Evolutionary conservation across 1,140 invertebrate genomes (phyloP).

Genomic region (Brachionus angularis): DNA sequence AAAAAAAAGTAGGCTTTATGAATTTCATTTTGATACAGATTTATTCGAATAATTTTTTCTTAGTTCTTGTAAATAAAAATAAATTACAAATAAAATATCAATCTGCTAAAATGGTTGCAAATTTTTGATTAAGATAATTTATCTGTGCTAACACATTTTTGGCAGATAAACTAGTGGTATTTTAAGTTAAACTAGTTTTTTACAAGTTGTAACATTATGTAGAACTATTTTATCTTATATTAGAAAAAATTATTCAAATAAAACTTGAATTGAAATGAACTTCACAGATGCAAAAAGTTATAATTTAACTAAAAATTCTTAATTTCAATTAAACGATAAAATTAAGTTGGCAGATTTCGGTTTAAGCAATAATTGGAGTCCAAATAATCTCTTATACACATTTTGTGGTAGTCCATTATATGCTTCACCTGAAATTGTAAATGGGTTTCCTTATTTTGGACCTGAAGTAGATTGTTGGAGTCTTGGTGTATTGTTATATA

Average conservation of each 20-base stretch:
- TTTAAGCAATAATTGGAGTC: conserved; percentile 91
- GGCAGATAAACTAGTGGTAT: too few relatives aligned
- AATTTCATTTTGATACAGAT: background rate
- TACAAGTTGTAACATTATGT: too few relatives aligned
- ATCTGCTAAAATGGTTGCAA: too few relatives aligned
- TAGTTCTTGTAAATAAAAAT: too few relatives aligned
- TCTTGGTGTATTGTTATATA: conserved; percentile 91
- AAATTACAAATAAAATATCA: too few relatives aligned
- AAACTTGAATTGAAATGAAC: too few relatives aligned
- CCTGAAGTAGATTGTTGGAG: conserved; percentile 92
- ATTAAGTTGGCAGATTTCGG: conserved; percentile 99
- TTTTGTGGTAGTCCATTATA: conserved; percentile 97
- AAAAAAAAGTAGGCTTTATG: too few relatives aligned
- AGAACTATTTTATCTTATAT: background rate
- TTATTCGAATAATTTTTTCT: too few relatives aligned
- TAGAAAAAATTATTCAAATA: too few relatives aligned
- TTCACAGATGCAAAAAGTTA: background rate
- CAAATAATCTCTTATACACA: conserved; percentile 70
- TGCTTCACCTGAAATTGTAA: conserved; percentile 96
- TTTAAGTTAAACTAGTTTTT: too few relatives aligned
- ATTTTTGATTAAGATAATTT: too few relatives aligned
- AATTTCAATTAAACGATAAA: conserved; percentile 47
- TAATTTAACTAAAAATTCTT: background rate
- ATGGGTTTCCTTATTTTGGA: conserved; percentile 93
- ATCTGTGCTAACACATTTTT: too few relatives aligned